Evolutionary conservation across 2,888 invertebrate species (phyloP), one percentile per base, ranked within the genome.

Genomic region (Deilephila porcellus): DNA sequence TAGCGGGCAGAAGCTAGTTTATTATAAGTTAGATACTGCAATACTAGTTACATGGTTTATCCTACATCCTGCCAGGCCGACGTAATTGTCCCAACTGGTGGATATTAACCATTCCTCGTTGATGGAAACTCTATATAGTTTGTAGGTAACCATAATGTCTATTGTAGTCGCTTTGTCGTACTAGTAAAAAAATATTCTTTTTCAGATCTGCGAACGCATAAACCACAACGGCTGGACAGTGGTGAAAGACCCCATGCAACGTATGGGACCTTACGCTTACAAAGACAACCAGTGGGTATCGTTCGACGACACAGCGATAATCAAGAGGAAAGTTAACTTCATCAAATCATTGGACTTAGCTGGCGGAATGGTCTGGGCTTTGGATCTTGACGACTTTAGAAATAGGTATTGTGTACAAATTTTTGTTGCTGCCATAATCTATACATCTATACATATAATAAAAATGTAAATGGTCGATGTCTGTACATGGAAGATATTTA

Each of bases 271-370:
- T 0, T 98, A 97, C 82, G 98, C 98, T 0, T 97, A 96, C 85
- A 97, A 97, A 83, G 98, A 97, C 67, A 97, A 97, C 83, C 98
- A 98, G 86, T 99, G 98, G 98, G 98, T 98, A 29, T 97, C 98
- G 3, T 99, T 96, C 83, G 98, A 99, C 86, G 98, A 98, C 85
- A 95, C 95, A 11, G 96, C 96, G 53, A 98, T 97, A 91, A 96
- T 98, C 63, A 95, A 96, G 76, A 95, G 95, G 78, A 98, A 98
- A 92, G 97, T 98, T 0, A 96, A 97, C 82, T 97, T 96, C 82
- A 96, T 98, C 56, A 96, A 97, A 76, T 95, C 96, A 19, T 95
- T 97, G 90, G 96, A 97, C 76, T 95, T 98, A 25, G 98, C 97
- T 19, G 98, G 98, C 74, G 98, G 97, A 25, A 98, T 98, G 98